These are phyloP conservation scores for Drosophila birchii DNA, from an alignment of 2,888 invertebrate species.

Conservation along the genomic window DNA sequence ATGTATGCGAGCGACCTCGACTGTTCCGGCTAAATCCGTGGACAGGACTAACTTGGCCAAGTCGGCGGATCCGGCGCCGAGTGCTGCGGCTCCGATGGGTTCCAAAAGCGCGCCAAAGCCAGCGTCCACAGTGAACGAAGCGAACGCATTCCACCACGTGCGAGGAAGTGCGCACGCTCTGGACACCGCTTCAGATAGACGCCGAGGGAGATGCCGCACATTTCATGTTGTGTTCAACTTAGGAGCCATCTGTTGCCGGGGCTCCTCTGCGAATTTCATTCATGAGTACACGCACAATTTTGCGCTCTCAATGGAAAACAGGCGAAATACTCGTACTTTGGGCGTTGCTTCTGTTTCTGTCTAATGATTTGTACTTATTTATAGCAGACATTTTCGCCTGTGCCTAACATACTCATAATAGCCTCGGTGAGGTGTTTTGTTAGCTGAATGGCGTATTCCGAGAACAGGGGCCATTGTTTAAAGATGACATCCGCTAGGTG, in stretches of 20 bases:
- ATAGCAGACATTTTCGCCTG: slow-evolving; percentile 7
- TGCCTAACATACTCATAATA: neutral
- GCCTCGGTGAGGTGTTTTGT: neutral
- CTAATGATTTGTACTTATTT: slow-evolving; percentile 2
- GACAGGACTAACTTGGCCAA: slow-evolving; percentile 65
- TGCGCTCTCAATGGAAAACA: slow-evolving; percentile 11
- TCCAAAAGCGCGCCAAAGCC: slow-evolving; percentile 63
- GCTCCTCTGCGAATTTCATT: slow-evolving; percentile 33
- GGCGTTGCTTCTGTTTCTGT: neutral
- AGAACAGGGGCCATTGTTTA: neutral
- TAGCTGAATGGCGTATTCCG: neutral
- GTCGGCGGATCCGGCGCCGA: slow-evolving; percentile 47
- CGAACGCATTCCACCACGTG: slow-evolving; percentile 68
- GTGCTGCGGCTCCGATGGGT: slow-evolving; percentile 23
- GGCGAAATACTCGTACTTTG: neutral
- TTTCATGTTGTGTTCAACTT: neutral
- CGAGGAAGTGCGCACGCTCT: slow-evolving; percentile 41
- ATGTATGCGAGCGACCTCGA: slow-evolving; percentile 44
- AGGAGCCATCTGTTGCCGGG: slow-evolving; percentile 35
- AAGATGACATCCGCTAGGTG: neutral
- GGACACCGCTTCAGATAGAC: slow-evolving; percentile 2
- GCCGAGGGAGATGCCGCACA: slow-evolving; percentile 12
- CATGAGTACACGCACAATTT: slow-evolving; percentile 14
- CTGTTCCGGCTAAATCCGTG: slow-evolving; percentile 67
- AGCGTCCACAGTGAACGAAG: slow-evolving; percentile 31